Evolutionary conservation across 2,113 vertebrate genomes (phyloP).

Genomic region (Clarias magur): DNA sequence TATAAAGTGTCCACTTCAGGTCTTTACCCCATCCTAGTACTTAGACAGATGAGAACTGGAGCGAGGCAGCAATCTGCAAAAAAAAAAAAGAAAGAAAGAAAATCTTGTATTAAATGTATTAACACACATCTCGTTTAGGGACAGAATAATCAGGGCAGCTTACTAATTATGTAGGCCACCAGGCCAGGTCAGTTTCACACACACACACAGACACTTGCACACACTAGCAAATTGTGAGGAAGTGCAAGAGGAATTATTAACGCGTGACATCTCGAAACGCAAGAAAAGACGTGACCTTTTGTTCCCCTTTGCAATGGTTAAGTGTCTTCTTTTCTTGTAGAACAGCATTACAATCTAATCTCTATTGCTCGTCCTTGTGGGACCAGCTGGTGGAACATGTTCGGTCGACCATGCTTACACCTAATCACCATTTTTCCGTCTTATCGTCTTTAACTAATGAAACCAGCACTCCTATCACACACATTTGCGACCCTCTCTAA

Average conservation of each 20-base stretch:
- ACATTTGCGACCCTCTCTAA: background rate
- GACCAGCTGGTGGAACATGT: slow-evolving; percentile 2
- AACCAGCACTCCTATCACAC: background rate
- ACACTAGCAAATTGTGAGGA: too few species aligned
- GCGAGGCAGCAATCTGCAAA: background rate
- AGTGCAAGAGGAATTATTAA: background rate
- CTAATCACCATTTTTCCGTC: background rate
- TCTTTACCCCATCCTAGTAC: slow-evolving; percentile 54
- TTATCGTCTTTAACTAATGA: background rate
- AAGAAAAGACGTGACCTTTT: background rate
- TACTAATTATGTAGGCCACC: background rate
- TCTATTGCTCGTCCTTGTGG: background rate
- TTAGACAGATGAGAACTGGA: slow-evolving; percentile 2
- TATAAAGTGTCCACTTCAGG: background rate
- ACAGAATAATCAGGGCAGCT: background rate
- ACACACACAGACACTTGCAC: background rate
- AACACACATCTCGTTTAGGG: background rate
- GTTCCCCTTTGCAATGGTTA: background rate
- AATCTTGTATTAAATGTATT: background rate
- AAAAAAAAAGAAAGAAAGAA: background rate
- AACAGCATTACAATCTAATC: background rate
- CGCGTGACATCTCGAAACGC: background rate
- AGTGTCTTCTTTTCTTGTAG: background rate
- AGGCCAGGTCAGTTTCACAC: background rate
- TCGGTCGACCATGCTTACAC: background rate